Percentiles rank a stretch among this genome's conserved stretches.
Conservation (phyloP, 2,888 invertebrate genomes). For the Machimus atricapillus region DNA sequence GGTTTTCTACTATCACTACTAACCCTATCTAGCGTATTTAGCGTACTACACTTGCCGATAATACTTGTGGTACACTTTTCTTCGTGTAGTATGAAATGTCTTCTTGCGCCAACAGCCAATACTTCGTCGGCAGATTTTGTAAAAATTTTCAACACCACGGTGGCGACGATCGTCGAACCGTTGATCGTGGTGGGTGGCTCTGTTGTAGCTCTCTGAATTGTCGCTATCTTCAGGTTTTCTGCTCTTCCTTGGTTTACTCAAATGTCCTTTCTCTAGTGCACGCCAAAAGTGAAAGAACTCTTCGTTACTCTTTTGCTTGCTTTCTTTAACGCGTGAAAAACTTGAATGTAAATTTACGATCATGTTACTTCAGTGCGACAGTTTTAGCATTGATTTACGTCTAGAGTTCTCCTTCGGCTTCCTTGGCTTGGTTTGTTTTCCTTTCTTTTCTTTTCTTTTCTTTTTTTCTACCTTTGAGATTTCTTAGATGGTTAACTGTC, state of each 20-base stretch:
- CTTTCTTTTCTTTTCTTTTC: background rate
- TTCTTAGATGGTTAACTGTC: constrained; percentile 16
- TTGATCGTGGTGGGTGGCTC: background rate
- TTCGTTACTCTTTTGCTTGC: constrained; percentile 17
- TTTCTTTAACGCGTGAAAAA: constrained; percentile 43
- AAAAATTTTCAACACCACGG: constrained; percentile 44
- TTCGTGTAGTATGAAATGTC: constrained; percentile 44
- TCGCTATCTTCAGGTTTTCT: background rate
- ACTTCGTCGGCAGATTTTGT: constrained; percentile 43
- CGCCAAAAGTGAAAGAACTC: constrained; percentile 2
- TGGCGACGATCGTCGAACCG: constrained; percentile 23
- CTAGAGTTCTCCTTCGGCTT: constrained; percentile 25
- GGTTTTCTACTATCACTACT: constrained; percentile 15
- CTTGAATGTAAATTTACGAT: constrained; percentile 44
- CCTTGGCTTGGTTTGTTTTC: background rate
- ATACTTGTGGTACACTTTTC: constrained; percentile 39
- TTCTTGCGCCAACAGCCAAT: constrained; percentile 46
- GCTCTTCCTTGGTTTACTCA: background rate
- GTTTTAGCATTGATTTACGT: constrained; percentile 44
- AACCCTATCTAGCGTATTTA: constrained; percentile 8
- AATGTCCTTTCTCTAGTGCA: constrained; percentile 1
- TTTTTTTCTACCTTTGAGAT: constrained; percentile 3
- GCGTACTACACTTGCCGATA: constrained; percentile 32
- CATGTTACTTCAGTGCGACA: constrained; percentile 45
- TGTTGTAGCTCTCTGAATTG: background rate